Percentiles rank a stretch among this genome's conserved stretches.
Evolutionary conservation across 2,888 invertebrate species (phyloP).

Genomic region (Drosophila longiperda): DNA sequence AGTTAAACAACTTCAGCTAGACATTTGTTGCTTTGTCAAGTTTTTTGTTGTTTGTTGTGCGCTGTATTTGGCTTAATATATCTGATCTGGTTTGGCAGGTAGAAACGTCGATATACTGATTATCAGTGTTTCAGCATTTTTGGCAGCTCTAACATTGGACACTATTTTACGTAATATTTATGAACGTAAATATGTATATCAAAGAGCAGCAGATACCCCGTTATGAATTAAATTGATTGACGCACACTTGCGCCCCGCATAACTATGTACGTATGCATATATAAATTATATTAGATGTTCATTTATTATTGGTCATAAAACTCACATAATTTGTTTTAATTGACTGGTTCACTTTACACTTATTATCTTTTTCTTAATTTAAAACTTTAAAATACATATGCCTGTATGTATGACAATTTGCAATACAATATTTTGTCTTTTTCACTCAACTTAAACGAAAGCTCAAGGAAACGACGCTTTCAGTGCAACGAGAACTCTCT

Average conservation of each 20-base stretch:
- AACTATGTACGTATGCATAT: neutral
- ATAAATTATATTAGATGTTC: constrained; percentile 10
- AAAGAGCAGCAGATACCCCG: constrained; percentile 28
- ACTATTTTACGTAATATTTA: constrained; percentile 54
- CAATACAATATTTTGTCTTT: constrained; percentile 20
- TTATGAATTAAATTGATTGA: constrained; percentile 56
- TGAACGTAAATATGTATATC: constrained; percentile 31
- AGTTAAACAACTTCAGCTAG: constrained; percentile 18
- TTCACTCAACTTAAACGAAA: constrained; percentile 36
- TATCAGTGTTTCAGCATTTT: constrained; percentile 8
- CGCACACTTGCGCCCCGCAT: constrained; percentile 29
- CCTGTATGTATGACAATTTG: constrained; percentile 8
- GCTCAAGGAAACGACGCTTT: constrained; percentile 26
- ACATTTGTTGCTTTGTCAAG: constrained; percentile 4
- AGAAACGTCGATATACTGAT: neutral
- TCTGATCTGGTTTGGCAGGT: constrained; percentile 18
- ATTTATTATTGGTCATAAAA: constrained; percentile 28
- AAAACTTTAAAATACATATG: constrained; percentile 16
- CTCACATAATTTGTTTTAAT: constrained; percentile 60
- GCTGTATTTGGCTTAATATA: constrained; percentile 3
- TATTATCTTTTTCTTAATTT: constrained; percentile 25
- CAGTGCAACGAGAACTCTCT: constrained; percentile 25
- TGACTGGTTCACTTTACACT: constrained; percentile 63
- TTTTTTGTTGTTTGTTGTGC: constrained; percentile 22
- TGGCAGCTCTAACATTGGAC: constrained; percentile 24